phyloP scores from a whole-genome alignment of 2,888 invertebrate species.

The Drosophila macrospina region DNA sequence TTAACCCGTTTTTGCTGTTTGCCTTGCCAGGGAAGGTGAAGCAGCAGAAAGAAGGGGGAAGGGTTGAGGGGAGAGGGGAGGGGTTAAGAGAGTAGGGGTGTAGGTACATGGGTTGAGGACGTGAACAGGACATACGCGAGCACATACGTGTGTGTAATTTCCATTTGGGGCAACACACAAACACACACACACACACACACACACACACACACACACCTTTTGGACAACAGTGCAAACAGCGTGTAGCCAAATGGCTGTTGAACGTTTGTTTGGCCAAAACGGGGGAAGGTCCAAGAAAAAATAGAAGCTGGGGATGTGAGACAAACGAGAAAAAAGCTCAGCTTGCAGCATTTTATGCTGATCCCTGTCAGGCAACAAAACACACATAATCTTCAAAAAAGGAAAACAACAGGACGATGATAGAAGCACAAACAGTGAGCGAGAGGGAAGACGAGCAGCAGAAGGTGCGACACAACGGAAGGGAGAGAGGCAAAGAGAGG shows the following conservation, averaged over 20 bases:
- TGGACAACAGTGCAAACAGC: conserved; percentile 58
- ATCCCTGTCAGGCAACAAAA: conserved; percentile 85
- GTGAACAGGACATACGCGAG: conserved; percentile 41
- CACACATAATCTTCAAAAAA: conserved; percentile 85
- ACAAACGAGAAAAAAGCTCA: conserved; percentile 74
- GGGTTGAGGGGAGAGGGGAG: background rate
- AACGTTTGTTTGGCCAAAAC: background rate
- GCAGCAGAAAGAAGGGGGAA: too few species aligned
- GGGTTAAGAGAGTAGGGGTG: too few species aligned
- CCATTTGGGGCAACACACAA: conserved; percentile 44
- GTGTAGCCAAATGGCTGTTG: conserved; percentile 7
- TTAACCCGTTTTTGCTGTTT: conserved; percentile 78
- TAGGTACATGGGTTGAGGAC: background rate
- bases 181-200: conserved; percentile 38
- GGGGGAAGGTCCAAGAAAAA: conserved; percentile 31
- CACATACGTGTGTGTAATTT: conserved; percentile 58
- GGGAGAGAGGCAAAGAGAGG: background rate
- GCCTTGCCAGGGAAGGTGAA: conserved; percentile 40
- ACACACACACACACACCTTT: conserved; percentile 43
- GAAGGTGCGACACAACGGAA: conserved; percentile 23
- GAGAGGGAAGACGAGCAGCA: conserved; percentile 6
- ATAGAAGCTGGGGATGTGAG: background rate
- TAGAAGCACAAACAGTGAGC: conserved; percentile 39
- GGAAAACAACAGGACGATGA: conserved; percentile 80
- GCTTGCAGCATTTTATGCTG: conserved; percentile 85